Base-by-base conservation (phyloP, 2,797 vertebrate species). In the Sebastes vulpes region DNA sequence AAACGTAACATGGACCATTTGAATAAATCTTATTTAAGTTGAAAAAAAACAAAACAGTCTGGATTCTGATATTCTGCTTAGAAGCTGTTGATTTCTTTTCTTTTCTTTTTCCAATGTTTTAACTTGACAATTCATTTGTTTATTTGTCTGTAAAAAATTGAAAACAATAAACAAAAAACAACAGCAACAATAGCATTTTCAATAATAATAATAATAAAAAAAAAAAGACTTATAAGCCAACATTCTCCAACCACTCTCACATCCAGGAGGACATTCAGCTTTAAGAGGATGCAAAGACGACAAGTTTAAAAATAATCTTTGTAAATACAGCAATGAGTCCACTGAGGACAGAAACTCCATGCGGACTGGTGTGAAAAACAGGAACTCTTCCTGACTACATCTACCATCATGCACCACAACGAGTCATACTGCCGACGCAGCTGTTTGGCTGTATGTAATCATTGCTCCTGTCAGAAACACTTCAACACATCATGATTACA, bases 1-100 rank as follows among this genome's bases (percentile, higher is more conserved):
- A 96, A 94, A 89, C 92, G 94, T 92, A 89, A 96, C 81, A 95
- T 94, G 95, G 95, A 95, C 94, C 95, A 95, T 96, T 95, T 94
- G 38, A 89, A 87, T 95, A 95, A 94, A 96, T 92, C 66, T 83
- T 80, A 86, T 87, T 92, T 85, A 83, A 77, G 76, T 88, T 88
- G 59, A 58, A 65, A 70, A 60, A 65, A 70, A 67, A 42, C 3
- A 38, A 81, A 82, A 73, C 58, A 70, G 72, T 91, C 82, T 92
- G 74, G 79, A 88, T 88, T 89, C 69, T 91, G 83, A 85, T 87
- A 77, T 83, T 86, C 72, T 89, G 75, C 81, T 89, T 86, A 75
- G 72, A 89, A 72, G 81, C 61, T 87, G 82, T 87, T 92, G 75
- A 84, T 91, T 92, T 71, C 56, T 69, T 92, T 86, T 89, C 38